Evolutionary conservation across 2,888 invertebrate genomes (phyloP).

Genomic region (Idaea dimidiata): DNA sequence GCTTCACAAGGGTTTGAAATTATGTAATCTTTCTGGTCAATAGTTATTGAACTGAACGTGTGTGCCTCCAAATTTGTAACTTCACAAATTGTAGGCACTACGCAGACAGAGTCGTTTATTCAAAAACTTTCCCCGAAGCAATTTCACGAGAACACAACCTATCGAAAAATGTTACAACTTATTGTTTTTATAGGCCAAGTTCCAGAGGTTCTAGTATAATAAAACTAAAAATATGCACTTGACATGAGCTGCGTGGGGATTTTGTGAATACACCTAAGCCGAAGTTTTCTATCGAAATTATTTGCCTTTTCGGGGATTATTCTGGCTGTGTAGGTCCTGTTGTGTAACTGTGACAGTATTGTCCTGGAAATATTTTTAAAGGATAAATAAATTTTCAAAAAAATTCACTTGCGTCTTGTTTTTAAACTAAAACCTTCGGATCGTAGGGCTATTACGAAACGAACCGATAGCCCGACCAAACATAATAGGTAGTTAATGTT

Average conservation of each 20-base stretch:
- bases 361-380: too few species aligned
- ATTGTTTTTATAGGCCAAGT: slow-evolving; percentile 1
- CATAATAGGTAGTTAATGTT: too few species aligned
- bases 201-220: not conserved
- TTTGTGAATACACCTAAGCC: not conserved
- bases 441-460: too few species aligned
- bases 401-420: too few species aligned
- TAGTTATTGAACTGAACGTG: not conserved
- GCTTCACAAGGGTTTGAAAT: too few species aligned
- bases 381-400: too few species aligned
- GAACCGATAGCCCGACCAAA: too few species aligned
- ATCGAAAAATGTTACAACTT: not conserved
- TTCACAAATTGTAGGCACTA: not conserved
- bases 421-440: too few species aligned
- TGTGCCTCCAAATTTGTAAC: not conserved
- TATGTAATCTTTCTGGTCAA: too few species aligned
- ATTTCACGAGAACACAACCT: not conserved
- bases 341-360: too few species aligned
- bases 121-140: not conserved
- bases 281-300: not conserved
- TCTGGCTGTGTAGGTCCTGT: too few species aligned
- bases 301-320: not conserved
- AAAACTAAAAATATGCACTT: not conserved
- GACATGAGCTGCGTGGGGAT: not conserved
- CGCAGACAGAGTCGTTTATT: not conserved